These are phyloP conservation scores for Aphaenogaster floridana DNA, from an alignment of 1,140 invertebrate genomes.

Conservation along the genomic window DNA sequence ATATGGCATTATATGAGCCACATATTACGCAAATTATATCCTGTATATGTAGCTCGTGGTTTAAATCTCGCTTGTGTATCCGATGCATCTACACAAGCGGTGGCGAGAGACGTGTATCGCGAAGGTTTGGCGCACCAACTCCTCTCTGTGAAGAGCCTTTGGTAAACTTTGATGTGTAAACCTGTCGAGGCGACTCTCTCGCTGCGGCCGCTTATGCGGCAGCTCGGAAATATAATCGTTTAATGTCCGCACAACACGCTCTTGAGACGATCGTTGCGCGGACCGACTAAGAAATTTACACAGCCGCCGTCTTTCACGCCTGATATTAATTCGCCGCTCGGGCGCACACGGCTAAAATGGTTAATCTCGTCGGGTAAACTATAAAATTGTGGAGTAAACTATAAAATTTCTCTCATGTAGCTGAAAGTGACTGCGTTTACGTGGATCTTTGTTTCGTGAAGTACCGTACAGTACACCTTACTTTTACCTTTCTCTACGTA, in stretches of 20 bases:
- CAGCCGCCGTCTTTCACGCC: conserved; percentile 38
- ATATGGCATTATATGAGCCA: background rate
- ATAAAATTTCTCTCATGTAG: background rate
- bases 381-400: conserved; percentile 14
- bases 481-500: background rate
- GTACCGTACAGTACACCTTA: background rate
- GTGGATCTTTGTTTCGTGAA: background rate
- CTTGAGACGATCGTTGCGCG: conserved; percentile 7
- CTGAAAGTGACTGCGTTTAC: background rate
- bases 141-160: conserved; percentile 67
- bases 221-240: conserved; percentile 73
- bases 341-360: conserved; percentile 28
- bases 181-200: conserved; percentile 55
- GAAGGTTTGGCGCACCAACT: conserved; percentile 51
- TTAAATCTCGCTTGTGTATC: conserved; percentile 4
- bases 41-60: background rate
- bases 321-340: conserved; percentile 60
- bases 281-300: conserved; percentile 70
- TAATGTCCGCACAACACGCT: conserved; percentile 61
- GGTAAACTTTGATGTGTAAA: conserved; percentile 75
- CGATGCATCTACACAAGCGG: background rate
- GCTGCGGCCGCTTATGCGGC: conserved; percentile 60
- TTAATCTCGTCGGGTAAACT: conserved; percentile 49
- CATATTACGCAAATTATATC: background rate
- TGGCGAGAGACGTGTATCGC: conserved; percentile 22